A percentile compares a stretch with the other conserved stretches of the same genome.
These are phyloP conservation scores for Metellina segmentata DNA, from an alignment of 2,888 invertebrate species.

Conservation along the genomic window DNA sequence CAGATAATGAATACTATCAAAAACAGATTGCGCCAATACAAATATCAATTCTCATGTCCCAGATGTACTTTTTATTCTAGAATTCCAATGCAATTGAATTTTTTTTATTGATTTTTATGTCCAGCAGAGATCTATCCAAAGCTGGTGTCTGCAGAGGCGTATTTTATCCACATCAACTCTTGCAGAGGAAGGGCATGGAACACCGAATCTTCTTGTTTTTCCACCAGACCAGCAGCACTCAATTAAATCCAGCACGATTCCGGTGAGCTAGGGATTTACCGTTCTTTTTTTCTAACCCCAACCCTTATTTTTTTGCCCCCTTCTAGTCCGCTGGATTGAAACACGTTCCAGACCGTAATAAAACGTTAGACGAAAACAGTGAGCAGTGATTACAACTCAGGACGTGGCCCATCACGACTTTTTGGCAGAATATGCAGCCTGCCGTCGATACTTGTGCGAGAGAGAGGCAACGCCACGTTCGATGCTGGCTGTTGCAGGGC, in stretches of 20 bases:
- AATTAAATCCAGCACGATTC: conserved; percentile 60
- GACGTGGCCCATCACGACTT: conserved; percentile 52
- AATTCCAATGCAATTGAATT: too few relatives aligned
- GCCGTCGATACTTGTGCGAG: not conserved
- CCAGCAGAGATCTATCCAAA: not conserved
- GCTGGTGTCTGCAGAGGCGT: not conserved
- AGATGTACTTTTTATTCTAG: too few relatives aligned
- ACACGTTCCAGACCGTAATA: conserved; percentile 33
- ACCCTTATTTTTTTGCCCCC: conserved; percentile 9
- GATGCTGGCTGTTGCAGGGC: not conserved
- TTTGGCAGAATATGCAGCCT: not conserved
- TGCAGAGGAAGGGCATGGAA: conserved; percentile 7
- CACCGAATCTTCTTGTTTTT: conserved; percentile 8
- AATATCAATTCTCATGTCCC: too few relatives aligned
- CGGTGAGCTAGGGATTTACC: not conserved
- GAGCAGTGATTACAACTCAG: conserved; percentile 30
- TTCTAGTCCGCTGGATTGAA: conserved; percentile 20
- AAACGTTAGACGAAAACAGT: conserved; percentile 22
- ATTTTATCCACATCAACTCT: not conserved
- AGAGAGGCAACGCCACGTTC: not conserved
- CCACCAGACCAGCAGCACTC: not conserved
- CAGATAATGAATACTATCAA: too few relatives aligned
- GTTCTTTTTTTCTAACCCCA: conserved; percentile 1
- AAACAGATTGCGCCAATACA: too few relatives aligned
- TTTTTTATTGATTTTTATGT: not conserved